Evolutionary conservation across 2,113 vertebrate genomes (phyloP).

Genomic region (Podarcis raffonei): DNA sequence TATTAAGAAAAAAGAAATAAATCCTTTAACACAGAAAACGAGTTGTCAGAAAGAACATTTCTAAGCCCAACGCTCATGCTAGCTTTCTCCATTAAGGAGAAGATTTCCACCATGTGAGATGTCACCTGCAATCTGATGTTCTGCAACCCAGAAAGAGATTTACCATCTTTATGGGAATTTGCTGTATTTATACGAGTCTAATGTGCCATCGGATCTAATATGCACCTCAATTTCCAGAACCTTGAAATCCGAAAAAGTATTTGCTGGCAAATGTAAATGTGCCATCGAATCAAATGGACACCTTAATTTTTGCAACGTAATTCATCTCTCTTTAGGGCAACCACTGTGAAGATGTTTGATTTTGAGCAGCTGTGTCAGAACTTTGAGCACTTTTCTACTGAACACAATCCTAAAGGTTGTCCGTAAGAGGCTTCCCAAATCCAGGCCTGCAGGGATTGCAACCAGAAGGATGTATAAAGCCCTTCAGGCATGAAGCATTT

Average conservation of each 20-base stretch:
- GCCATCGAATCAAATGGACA: too few relatives aligned
- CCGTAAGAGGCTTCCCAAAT: not conserved
- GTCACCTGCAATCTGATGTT: not conserved
- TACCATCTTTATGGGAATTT: not conserved
- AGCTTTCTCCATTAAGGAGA: not conserved
- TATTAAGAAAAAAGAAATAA: not conserved
- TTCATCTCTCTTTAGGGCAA: too few relatives aligned
- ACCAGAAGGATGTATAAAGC: not conserved
- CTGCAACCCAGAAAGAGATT: not conserved
- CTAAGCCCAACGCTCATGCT: not conserved
- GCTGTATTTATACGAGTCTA: too few relatives aligned
- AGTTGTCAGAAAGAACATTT: not conserved
- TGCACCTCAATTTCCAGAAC: too few relatives aligned
- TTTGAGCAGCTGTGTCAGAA: too few relatives aligned
- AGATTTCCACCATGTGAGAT: not conserved
- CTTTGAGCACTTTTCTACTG: not conserved
- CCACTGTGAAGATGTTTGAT: too few relatives aligned
- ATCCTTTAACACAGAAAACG: not conserved
- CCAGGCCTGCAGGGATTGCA: not conserved
- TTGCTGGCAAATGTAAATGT: too few relatives aligned
- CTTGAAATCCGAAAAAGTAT: too few relatives aligned
- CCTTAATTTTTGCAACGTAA: too few relatives aligned
- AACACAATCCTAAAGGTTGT: not conserved
- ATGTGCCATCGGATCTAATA: too few relatives aligned
- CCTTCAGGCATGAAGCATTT: not conserved